These are phyloP conservation scores for Strix uralensis DNA, from an alignment of 2,113 vertebrate species.

Conservation along the genomic window DNA sequence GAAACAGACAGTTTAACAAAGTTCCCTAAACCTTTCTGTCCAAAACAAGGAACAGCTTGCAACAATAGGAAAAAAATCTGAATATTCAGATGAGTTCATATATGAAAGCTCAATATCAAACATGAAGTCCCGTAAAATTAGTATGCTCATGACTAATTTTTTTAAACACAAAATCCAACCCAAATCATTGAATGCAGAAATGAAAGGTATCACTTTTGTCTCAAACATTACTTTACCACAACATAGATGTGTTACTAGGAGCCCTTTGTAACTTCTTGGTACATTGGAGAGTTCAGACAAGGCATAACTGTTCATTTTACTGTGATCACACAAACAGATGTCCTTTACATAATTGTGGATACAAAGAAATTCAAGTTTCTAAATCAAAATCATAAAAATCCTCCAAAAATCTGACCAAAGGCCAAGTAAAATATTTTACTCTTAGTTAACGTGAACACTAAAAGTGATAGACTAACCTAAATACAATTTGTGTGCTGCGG, in stretches of 20 bases:
- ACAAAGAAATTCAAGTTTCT: slow-evolving; percentile 54
- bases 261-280: not conserved
- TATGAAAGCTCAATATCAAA: not conserved
- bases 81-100: not conserved
- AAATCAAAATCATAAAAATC: slow-evolving; percentile 32
- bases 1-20: not conserved
- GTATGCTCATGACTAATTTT: not conserved
- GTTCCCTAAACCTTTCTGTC: not conserved
- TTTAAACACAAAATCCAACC: not conserved
- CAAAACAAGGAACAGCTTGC: not conserved
- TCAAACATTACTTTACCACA: not conserved
- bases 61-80: not conserved
- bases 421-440: slow-evolving; percentile 34
- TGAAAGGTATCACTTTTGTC: not conserved
- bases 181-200: not conserved
- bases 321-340: not conserved
- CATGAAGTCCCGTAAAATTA: not conserved
- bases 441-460: not conserved
- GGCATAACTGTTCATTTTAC: not conserved
- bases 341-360: not conserved
- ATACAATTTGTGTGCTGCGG: not conserved
- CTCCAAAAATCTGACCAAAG: slow-evolving; percentile 9
- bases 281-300: not conserved
- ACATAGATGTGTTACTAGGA: not conserved
- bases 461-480: not conserved